These are phyloP conservation scores for Rhinichthys klamathensis DNA, from an alignment of 2,113 vertebrate species.

Conservation along the genomic window DNA sequence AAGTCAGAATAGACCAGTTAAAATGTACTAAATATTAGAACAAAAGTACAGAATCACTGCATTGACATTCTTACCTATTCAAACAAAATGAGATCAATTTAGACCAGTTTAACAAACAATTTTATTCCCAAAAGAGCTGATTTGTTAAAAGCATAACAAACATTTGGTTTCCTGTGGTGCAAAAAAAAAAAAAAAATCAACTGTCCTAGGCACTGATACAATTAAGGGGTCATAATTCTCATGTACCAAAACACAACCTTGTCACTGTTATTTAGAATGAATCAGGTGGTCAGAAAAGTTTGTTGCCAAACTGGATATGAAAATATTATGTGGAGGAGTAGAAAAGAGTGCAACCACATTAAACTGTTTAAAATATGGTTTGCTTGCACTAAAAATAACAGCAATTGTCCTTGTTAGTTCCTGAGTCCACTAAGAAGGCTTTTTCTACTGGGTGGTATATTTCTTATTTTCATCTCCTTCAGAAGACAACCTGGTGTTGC, in stretches of 20 bases:
- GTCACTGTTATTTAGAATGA: constrained; percentile 38
- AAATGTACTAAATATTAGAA: not conserved
- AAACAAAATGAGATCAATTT: not conserved
- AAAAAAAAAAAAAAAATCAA: not conserved
- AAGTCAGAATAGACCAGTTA: too few species aligned
- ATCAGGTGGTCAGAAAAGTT: constrained; percentile 4
- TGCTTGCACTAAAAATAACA: constrained; percentile 33
- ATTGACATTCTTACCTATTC: not conserved
- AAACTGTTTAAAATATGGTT: constrained; percentile 33
- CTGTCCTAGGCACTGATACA: not conserved
- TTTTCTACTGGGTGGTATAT: constrained; percentile 44
- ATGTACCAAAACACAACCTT: constrained; percentile 17
- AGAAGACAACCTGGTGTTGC: constrained; percentile 22
- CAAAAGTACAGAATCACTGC: not conserved
- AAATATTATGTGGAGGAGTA: constrained; percentile 35
- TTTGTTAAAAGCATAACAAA: constrained; percentile 48
- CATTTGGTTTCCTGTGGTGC: constrained; percentile 5
- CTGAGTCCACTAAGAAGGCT: constrained; percentile 68
- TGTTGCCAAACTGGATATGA: constrained; percentile 19
- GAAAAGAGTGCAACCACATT: constrained; percentile 39
- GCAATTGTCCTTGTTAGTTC: constrained; percentile 62
- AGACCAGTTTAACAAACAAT: constrained; percentile 39
- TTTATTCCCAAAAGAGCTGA: constrained; percentile 49
- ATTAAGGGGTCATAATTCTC: constrained; percentile 10
- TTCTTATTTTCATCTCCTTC: constrained; percentile 36